Conservation (phyloP, 2,113 vertebrate species). For the Cyprinodon tularosa region DNA sequence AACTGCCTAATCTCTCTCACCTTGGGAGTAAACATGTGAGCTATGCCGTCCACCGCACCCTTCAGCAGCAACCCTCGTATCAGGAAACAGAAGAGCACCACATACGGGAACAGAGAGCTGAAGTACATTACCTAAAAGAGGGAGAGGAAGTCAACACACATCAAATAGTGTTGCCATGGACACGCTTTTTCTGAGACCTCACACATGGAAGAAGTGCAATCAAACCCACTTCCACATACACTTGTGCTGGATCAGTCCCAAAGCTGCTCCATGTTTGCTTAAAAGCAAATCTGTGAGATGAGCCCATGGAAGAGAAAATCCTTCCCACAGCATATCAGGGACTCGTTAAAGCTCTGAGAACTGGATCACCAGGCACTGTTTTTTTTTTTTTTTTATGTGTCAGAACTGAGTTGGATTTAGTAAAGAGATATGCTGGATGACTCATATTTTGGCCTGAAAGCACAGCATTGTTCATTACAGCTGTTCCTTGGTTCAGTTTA, state of each 20-base stretch:
- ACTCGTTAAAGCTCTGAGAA: conserved; percentile 32
- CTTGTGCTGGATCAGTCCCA: conserved; percentile 18
- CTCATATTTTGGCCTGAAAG: conserved; percentile 57
- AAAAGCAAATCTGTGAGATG: conserved; percentile 38
- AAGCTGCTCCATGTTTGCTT: conserved; percentile 35
- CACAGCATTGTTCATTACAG: conserved; percentile 49
- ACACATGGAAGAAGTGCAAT: conserved; percentile 36
- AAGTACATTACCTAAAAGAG: conserved; percentile 96
- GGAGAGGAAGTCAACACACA: conserved; percentile 28
- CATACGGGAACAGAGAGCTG: conserved; percentile 97
- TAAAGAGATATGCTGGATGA: conserved; percentile 37
- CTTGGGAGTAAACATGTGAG: conserved; percentile 99
- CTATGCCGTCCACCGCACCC: conserved; percentile 93
- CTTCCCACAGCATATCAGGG: conserved; percentile 25
- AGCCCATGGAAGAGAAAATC: conserved; percentile 35
- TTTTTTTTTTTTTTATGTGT: conserved; percentile 41
- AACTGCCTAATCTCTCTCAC: conserved; percentile 71
- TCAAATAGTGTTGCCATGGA: conserved; percentile 61
- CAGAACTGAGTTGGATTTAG: conserved; percentile 44
- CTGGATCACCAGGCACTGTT: conserved; percentile 33
- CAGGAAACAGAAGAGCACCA: conserved; percentile 98
- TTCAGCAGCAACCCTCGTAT: conserved; percentile 91
- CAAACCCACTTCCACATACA: conserved; percentile 8
- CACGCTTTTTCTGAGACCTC: conserved; percentile 42
- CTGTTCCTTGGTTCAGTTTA: conserved; percentile 48